Conservation (phyloP, 2,888 invertebrate genomes). For the Aleiodes testaceus region DNA sequence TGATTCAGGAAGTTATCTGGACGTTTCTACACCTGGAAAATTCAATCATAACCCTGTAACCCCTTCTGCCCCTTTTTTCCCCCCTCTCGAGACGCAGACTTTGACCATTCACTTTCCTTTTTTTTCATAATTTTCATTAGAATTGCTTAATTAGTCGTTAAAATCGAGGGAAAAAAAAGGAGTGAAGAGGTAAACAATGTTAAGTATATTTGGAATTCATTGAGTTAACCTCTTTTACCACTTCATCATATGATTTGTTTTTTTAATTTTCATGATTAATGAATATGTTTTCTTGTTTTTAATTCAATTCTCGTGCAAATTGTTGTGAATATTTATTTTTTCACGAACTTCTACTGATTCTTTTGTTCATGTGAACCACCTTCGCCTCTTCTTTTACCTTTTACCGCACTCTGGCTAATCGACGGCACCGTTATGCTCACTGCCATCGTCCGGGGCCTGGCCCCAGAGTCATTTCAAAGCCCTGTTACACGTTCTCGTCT, state of each 20-base stretch:
- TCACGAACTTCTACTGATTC: neutral
- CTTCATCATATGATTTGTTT: no score
- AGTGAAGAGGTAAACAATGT: no score
- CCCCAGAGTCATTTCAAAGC: slow-evolving; percentile 15
- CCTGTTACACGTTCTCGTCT: slow-evolving; percentile 9
- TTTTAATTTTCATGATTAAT: no score
- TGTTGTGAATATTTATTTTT: neutral
- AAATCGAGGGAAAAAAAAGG: no score
- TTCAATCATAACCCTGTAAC: slow-evolving; percentile 47
- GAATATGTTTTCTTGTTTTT: no score
- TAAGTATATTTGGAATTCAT: no score
- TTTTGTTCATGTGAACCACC: neutral
- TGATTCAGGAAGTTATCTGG: slow-evolving; percentile 52
- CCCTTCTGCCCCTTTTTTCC: neutral
- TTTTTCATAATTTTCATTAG: no score
- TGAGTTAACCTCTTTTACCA: no score
- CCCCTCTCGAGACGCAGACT: neutral
- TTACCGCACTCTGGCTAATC: slow-evolving; percentile 24
- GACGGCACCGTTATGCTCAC: slow-evolving; percentile 32
- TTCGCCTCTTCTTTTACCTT: neutral
- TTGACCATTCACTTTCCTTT: slow-evolving; percentile 25
- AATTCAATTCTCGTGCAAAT: no score
- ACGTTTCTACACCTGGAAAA: slow-evolving; percentile 49
- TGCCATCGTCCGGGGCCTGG: slow-evolving; percentile 7
- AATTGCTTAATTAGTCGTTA: no score